These are phyloP conservation scores for Helicoverpa zea DNA, from an alignment of 1,140 invertebrate species.

Conservation along the genomic window DNA sequence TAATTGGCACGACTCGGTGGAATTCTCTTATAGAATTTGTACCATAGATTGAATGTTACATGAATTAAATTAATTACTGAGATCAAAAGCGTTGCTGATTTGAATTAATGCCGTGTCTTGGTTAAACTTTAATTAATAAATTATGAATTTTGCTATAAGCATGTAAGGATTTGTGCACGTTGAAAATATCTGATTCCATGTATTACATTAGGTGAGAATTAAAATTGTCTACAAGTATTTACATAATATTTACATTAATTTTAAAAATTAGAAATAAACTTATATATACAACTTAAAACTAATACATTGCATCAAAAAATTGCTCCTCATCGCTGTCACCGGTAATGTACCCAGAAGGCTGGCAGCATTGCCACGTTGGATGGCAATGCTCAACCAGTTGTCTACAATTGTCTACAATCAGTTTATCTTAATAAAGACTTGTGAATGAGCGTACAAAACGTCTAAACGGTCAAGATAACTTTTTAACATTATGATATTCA, in stretches of 20 bases:
- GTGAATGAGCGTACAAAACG: not conserved
- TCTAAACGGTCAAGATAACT: conserved; percentile 8
- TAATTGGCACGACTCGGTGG: conserved; percentile 4
- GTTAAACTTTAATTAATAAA: conserved; percentile 6
- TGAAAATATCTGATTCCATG: too few species aligned
- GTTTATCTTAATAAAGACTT: not conserved
- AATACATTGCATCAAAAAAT: too few species aligned
- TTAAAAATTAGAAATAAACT: too few species aligned
- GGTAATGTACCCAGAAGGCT: too few species aligned
- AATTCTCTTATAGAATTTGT: conserved; percentile 22
- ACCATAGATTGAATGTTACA: conserved; percentile 26
- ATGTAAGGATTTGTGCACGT: not conserved
- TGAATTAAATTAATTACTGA: conserved; percentile 31
- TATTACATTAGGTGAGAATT: too few species aligned
- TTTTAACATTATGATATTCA: not conserved
- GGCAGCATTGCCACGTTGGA: too few species aligned
- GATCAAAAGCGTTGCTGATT: conserved; percentile 28
- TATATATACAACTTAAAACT: too few species aligned
- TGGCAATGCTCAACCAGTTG: too few species aligned
- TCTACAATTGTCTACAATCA: too few species aligned
- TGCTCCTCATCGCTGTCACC: too few species aligned
- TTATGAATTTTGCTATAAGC: not conserved
- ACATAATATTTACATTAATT: too few species aligned
- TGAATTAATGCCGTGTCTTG: not conserved
- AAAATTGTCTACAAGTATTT: too few species aligned